A percentile compares a stretch with the other conserved stretches of the same genome.
phyloP scores from a whole-genome alignment of 2,113 vertebrate species.

The Coryphaenoides rupestris region DNA sequence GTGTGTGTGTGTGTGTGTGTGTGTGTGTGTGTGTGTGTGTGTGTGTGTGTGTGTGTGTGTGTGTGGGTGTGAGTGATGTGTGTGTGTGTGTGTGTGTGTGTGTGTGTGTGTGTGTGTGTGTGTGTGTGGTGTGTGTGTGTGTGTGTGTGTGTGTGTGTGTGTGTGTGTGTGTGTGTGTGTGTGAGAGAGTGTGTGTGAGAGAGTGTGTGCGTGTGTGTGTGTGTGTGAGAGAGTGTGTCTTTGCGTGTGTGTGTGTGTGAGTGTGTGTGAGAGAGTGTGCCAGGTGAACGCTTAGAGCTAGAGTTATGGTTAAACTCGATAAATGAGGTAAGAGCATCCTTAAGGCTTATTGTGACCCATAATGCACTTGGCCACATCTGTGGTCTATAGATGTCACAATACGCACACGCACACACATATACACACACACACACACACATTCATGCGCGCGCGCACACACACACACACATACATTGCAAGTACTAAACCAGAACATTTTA shows the following conservation, averaged over 20 bases:
- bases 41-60: too few relatives aligned
- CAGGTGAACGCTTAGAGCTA: conserved; percentile 62
- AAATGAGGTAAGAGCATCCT: conserved; percentile 48
- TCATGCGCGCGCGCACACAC: fast-evolving
- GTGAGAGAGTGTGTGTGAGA: conserved; percentile 12
- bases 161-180: too few relatives aligned
- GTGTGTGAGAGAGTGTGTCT: too few relatives aligned
- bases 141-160: conserved; percentile 18
- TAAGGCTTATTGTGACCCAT: conserved; percentile 51
- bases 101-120: conserved; percentile 38
- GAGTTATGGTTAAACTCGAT: conserved; percentile 48
- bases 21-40: too few relatives aligned
- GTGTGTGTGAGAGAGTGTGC: too few relatives aligned
- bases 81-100: too few relatives aligned
- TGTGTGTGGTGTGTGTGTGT: conserved; percentile 39
- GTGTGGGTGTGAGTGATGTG: too few relatives aligned
- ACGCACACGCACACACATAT: conserved; percentile 1
- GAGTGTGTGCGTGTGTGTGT: not conserved
- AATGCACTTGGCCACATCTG: conserved; percentile 59
- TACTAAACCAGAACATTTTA: too few relatives aligned
- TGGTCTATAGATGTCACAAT: conserved; percentile 19
- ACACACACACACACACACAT: not conserved
- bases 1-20: too few relatives aligned
- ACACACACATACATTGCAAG: conserved; percentile 3
- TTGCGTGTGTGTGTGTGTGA: too few relatives aligned